Base-by-base conservation (phyloP, 1,140 invertebrate species). In the Laupala kohalensis region DNA sequence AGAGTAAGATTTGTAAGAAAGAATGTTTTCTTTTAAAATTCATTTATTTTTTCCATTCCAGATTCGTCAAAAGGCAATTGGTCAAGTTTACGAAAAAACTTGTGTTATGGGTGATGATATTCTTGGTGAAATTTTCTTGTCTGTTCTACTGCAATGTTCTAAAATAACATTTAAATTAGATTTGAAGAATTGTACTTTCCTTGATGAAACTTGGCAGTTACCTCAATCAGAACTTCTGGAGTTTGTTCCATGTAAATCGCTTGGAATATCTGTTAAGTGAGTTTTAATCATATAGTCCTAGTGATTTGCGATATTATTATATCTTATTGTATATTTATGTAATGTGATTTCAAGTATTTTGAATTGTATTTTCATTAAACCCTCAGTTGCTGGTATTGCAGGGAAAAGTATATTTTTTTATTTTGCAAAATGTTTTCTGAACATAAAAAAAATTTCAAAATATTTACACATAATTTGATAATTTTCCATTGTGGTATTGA, bases 101-200 rank as follows among this genome's bases (percentile, higher is more conserved):
- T 79, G 76, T 67, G 84, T 86, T 68, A 72, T 84, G 28, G 85
- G 84, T 19, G 83, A 87, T 77, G 84, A 86, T 77, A 87, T 87
- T 73, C 74, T 87, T 25, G 79, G 81, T 0, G 82, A 87, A 78
- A 87, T 88, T 75, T 80, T 87, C 68, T 71, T 86, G 66, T 87
- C 86, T 0, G 83, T 86, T 30, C 77, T 87, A 26, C 74, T 83
- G 70, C 84, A 86, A 79, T 81, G 83, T 65, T 81, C 81, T 68
- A 82, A 81, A 74, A 77, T 88, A 37, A 79, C 79, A 69, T 87
- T 88, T 75, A 79, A 81, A 68, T 75, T 87, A 64, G 81, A 86
- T 76, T 73, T 85, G 62, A 80, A 78, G 71, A 87, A 86, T 75
- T 74, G 81, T 24, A 78, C 80, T 70, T 86, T 87, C 75, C 73